Evolutionary conservation across 2,113 vertebrate genomes (phyloP), one percentile per base, ranked within the genome.

Genomic region (Mesembrinibis cayennensis): DNA sequence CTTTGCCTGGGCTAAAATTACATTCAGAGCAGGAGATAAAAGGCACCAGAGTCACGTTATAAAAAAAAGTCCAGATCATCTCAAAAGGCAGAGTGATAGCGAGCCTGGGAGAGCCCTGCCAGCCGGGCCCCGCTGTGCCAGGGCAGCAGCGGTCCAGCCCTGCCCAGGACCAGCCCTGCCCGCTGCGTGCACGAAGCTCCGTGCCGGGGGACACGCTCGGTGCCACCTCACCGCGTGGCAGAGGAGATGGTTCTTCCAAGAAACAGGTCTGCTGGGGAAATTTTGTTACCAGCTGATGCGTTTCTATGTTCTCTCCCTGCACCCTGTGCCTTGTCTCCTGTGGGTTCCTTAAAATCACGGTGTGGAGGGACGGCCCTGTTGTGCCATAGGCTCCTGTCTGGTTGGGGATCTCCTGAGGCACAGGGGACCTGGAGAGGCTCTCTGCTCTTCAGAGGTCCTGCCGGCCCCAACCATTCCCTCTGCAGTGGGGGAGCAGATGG

Each of bases 1-100:
- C 97, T 98, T 98, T 98, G 95, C 96, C 93, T 83, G 86, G 95
- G 92, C 81, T 98, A 87, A 97, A 97, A 98, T 89, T 80, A 52
- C 97, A 53, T 97, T 97, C 79, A 40, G 95, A 96, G 59, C 94
- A 36, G 92, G 96, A 97, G 96, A 98, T 97, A 96, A 98, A 98
- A 97, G 93, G 95, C 96, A 82, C 63, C 40, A 36, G 92, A 94
- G 42, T 59, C 82, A 23, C n/a, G 20, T 94, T 97, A 49, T 42
- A 23, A 58, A 27, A 52, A 49, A 90, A 93, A 89, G 82, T 66
- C 88, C 94, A 88, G 88, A 94, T 88, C 88, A 80, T 94, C 86
- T 96, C 82, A 7, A 66, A 96, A 95, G 90, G 97, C 93, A 59
- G 40, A 49, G 90, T 2, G 62, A 77, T 50, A 69, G 80, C 0